phyloP scores from a whole-genome alignment of 2,888 invertebrate species.

The Synanthedon formicaeformis region DNA sequence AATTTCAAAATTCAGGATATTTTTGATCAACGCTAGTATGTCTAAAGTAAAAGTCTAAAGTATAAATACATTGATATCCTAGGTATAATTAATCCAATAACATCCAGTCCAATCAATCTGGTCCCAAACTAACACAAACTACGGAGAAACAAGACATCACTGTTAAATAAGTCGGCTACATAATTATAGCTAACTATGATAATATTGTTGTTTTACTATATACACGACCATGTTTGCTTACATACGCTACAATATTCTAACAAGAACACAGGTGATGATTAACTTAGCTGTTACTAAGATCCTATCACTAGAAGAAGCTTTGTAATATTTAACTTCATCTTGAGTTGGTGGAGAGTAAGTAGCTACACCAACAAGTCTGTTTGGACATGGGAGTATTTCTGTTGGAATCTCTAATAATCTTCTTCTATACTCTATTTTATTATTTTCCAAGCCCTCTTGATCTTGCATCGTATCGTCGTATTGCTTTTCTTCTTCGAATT shows the following conservation, averaged over 20 bases:
- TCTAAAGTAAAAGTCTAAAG: no score
- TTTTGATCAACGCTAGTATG: no score
- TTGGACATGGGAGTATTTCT: constrained; percentile 51
- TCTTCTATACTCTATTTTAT: constrained; percentile 43
- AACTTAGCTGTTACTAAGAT: constrained; percentile 15
- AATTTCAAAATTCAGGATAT: no score
- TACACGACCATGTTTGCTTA: not conserved
- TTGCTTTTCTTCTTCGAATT: constrained; percentile 37
- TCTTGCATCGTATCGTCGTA: constrained; percentile 59
- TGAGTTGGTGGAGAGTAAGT: constrained; percentile 55
- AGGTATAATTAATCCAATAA: no score
- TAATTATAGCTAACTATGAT: not conserved
- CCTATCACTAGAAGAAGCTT: constrained; percentile 34
- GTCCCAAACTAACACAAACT: not conserved
- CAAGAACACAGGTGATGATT: constrained; percentile 15
- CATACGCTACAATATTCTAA: constrained; percentile 28
- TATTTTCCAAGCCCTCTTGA: constrained; percentile 36
- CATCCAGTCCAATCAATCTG: not conserved
- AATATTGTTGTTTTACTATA: not conserved
- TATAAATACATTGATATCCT: no score
- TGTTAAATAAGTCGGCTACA: not conserved
- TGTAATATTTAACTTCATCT: constrained; percentile 59
- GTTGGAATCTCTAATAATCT: constrained; percentile 48
- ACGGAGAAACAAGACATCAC: not conserved
- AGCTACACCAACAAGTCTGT: constrained; percentile 42